Percentiles rank a stretch among this genome's conserved stretches.
phyloP scores from a whole-genome alignment of 2,113 vertebrate genomes.

The Cyrtonyx montezumae region DNA sequence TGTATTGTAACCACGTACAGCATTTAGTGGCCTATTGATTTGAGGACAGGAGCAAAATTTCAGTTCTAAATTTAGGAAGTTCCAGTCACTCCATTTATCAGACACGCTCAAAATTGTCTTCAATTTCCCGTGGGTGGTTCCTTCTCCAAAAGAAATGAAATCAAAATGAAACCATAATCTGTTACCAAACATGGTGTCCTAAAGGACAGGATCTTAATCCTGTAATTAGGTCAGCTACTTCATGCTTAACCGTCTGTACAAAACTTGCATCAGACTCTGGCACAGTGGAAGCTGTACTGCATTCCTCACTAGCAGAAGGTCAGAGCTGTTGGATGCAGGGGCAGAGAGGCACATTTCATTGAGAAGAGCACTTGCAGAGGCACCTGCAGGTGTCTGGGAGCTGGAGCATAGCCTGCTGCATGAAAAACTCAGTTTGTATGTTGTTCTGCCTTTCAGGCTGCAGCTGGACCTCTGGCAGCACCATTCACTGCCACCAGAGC shows the following conservation, averaged over 20 bases:
- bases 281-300: accelerated
- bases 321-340: not conserved
- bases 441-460: not conserved
- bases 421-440: not conserved
- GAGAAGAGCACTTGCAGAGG: not conserved
- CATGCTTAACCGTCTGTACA: not conserved
- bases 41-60: not conserved
- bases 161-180: not conserved
- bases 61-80: not conserved
- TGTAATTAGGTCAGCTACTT: not conserved
- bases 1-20: not conserved
- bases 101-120: not conserved
- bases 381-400: not conserved
- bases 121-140: not conserved
- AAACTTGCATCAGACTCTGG: not conserved
- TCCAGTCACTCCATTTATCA: not conserved
- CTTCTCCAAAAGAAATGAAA: not conserved
- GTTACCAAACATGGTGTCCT: not conserved
- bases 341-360: not conserved
- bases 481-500: not conserved
- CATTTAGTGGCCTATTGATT: not conserved
- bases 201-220: not conserved
- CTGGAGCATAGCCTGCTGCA: not conserved
- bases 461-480: not conserved
- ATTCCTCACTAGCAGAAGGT: not conserved